Evolutionary conservation across 2,888 invertebrate genomes (phyloP), one percentile per base, ranked within the genome.

Genomic region (Parnassius mnemosyne): DNA sequence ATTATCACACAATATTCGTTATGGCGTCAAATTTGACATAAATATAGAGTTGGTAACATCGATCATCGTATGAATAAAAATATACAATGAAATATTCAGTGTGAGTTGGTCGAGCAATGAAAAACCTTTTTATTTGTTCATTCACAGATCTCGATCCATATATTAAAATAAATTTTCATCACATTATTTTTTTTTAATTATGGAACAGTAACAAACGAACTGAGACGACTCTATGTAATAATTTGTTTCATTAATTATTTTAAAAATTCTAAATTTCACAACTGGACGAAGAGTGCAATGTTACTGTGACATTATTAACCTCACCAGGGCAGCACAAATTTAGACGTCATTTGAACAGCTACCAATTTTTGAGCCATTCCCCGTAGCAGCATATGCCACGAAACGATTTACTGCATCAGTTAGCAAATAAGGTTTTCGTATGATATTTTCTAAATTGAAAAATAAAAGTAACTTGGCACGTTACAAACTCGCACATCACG

Each of bases 11-110:
- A 3, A 16, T n/a, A 57, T 3, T 13, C 25, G 57, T 65, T 44
- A 60, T 56, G 53, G 12, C 47, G 34, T 44, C 10, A 9, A 53
- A 63, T 62, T 53, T 50, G 44, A 66, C 60, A 74, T 67, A 71
- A 69, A 70, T 73, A 34, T 41, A 57, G 57, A 65, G 67, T 72
- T 73, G 69, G 63, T 68, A 78, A 75, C 72, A 68, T 68, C 69
- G 70, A 68, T 60, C 77, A 74, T 79, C 73, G 69, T 69, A 81
- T 81, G 79, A 74, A 81, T 86, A 86, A 81, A 85, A 86, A 83
- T 81, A 84, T 82, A 68, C 69, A 71, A 81, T 89, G 84, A 81
- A 85, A 85, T 83, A 89, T 87, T 83, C 89, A 88, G 88, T 88
- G 87, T 78, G 82, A 87, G 73, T 75, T 79, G 68, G 73, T 74